phyloP scores from a whole-genome alignment of 1,140 invertebrate genomes.

The Drosophila suzukii region DNA sequence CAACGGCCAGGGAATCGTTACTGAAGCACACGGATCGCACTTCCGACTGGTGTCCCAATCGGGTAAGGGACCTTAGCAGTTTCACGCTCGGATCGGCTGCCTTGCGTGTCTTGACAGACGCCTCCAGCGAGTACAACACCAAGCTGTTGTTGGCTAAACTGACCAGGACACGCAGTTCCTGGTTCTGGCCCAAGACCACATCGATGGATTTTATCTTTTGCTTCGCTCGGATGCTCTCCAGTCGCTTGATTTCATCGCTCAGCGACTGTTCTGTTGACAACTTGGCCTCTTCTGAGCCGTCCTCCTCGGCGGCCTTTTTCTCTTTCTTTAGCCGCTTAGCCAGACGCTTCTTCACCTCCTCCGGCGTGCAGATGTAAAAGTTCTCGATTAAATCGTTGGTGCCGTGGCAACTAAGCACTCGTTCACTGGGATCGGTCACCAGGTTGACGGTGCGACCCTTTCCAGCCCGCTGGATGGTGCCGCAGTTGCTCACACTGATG shows the following conservation, averaged over 20 bases:
- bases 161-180: constrained; percentile 88
- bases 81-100: constrained; percentile 72
- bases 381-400: constrained; percentile 92
- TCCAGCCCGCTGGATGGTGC: constrained; percentile 90
- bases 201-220: constrained; percentile 90
- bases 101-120: constrained; percentile 86
- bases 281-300: constrained; percentile 33
- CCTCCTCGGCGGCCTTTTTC: constrained; percentile 85
- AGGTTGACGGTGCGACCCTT: constrained; percentile 90
- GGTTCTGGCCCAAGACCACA: constrained; percentile 88
- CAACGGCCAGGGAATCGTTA: constrained; percentile 94
- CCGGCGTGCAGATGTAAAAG: constrained; percentile 91
- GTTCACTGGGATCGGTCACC: constrained; percentile 87
- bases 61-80: constrained; percentile 85
- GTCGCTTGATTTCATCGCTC: constrained; percentile 90
- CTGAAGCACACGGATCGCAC: constrained; percentile 94
- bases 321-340: constrained; percentile 91
- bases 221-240: constrained; percentile 88
- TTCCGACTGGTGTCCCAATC: constrained; percentile 94
- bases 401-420: constrained; percentile 92
- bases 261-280: constrained; percentile 84
- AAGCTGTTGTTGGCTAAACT: constrained; percentile 89
- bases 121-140: constrained; percentile 87
- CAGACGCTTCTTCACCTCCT: constrained; percentile 89
- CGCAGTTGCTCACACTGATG: constrained; percentile 90